These are phyloP conservation scores for Tetanocera ferruginea DNA, from an alignment of 2,888 invertebrate species.

Conservation along the genomic window DNA sequence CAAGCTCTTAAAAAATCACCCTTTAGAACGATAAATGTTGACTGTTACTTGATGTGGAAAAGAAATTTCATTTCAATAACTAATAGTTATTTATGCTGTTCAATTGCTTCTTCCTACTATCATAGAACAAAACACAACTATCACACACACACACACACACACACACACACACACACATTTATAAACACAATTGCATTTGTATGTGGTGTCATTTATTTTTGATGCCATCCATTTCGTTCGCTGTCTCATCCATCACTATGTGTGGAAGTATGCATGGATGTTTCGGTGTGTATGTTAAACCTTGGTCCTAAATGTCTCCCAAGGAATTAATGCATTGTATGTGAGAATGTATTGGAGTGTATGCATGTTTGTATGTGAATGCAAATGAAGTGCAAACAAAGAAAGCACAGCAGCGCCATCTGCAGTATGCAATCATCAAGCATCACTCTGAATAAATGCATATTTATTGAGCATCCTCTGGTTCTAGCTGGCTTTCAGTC, in stretches of 20 bases:
- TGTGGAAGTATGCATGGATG: no score
- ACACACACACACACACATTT: background rate
- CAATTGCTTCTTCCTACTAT: no score
- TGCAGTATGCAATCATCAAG: slow-evolving; percentile 5
- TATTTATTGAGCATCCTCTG: slow-evolving; percentile 13
- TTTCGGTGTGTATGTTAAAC: no score
- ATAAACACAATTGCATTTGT: background rate
- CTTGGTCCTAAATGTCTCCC: slow-evolving; percentile 4
- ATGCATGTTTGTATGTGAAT: no score
- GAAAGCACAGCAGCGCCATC: slow-evolving; percentile 20
- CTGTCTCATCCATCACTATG: no score
- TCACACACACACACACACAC: background rate
- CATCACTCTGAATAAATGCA: slow-evolving; percentile 24
- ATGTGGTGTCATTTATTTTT: background rate
- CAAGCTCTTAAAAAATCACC: no score
- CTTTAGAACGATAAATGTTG: no score
- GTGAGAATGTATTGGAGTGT: background rate
- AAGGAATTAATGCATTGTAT: background rate
- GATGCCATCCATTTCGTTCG: background rate
- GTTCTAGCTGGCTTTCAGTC: background rate
- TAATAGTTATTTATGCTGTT: no score
- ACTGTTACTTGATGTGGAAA: no score
- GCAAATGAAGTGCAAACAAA: slow-evolving; percentile 9
- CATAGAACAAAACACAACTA: no score
- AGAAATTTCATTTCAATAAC: no score